Evolutionary conservation across 2,797 vertebrate species (phyloP).

Genomic region (Buceros bicornis): DNA sequence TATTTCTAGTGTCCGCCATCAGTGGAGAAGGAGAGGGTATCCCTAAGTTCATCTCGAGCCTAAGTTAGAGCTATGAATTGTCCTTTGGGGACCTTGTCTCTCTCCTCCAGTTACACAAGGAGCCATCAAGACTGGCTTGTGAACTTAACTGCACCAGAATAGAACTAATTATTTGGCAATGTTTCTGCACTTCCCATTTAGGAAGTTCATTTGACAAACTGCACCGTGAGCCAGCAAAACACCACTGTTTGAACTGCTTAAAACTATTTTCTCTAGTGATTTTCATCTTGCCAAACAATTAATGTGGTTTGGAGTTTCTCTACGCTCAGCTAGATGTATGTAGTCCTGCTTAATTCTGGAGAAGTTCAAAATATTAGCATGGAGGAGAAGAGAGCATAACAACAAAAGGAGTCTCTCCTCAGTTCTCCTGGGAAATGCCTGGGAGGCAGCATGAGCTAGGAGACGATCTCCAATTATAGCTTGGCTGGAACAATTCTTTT

Average conservation of each 20-base stretch:
- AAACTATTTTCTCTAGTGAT: constrained; percentile 1
- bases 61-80: not conserved
- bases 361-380: not conserved
- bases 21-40: not conserved
- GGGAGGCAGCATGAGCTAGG: not conserved
- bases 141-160: not conserved
- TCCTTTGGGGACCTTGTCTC: not conserved
- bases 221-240: not conserved
- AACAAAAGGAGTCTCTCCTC: not conserved
- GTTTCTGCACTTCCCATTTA: constrained; percentile 14
- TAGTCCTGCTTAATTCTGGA: not conserved
- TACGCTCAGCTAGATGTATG: not conserved
- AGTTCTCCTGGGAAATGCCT: not conserved
- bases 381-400: not conserved
- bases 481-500: not conserved
- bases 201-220: constrained; percentile 27
- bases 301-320: not conserved
- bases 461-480: not conserved
- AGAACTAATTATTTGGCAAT: constrained; percentile 9
- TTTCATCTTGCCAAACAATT: constrained; percentile 11
- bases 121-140: not conserved
- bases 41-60: not conserved
- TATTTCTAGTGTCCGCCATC: not conserved
- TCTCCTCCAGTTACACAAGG: not conserved
- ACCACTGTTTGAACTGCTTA: not conserved